phyloP scores from a whole-genome alignment of 2,113 vertebrate genomes.

The Apistogramma diplotaenia region DNA sequence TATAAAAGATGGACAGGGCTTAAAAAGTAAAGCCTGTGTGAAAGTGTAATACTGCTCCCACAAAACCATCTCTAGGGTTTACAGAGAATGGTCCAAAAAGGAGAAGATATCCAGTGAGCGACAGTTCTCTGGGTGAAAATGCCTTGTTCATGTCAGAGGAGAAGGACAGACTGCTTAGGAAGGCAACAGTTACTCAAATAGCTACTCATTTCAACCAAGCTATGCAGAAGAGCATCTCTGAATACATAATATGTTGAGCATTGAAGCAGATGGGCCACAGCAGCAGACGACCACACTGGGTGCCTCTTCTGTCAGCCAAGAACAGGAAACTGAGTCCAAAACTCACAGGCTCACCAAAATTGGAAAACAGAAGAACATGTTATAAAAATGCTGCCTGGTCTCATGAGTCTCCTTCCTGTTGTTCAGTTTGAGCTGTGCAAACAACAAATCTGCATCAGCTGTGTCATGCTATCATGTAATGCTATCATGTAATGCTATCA shows the following conservation, averaged over 20 bases:
- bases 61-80: not conserved
- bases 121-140: not conserved
- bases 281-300: not conserved
- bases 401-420: not conserved
- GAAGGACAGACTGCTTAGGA: not conserved
- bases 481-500: too few species aligned
- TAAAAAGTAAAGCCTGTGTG: not conserved
- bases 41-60: not conserved
- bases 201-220: not conserved
- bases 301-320: not conserved
- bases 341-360: not conserved
- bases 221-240: not conserved
- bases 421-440: not conserved
- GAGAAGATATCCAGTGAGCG: not conserved
- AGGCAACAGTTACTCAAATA: not conserved
- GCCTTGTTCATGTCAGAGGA: not conserved
- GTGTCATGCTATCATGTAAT: too few species aligned
- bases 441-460: too few species aligned
- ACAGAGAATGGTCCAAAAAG: not conserved
- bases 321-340: not conserved
- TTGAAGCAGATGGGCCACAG: not conserved
- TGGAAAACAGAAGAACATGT: not conserved
- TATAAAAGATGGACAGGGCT: not conserved
- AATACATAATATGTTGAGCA: not conserved
- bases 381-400: not conserved